These are phyloP conservation scores for Agrotis ipsilon DNA, from an alignment of 2,888 invertebrate genomes.

Conservation along the genomic window DNA sequence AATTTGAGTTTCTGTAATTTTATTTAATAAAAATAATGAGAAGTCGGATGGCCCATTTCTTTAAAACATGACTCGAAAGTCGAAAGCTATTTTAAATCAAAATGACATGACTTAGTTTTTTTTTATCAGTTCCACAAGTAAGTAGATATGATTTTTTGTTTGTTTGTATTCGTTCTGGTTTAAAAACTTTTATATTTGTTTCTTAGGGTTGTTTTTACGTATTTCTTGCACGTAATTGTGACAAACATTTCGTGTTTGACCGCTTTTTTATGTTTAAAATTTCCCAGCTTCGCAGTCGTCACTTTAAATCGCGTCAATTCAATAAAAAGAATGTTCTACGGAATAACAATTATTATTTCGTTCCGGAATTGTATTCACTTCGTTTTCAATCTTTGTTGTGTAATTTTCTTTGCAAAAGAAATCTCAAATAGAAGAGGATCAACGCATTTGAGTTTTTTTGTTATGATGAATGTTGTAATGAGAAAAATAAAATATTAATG, in stretches of 20 bases:
- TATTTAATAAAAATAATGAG: slow-evolving; percentile 62
- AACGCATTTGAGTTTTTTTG: slow-evolving; percentile 53
- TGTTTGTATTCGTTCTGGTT: slow-evolving; percentile 54
- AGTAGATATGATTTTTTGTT: slow-evolving; percentile 53
- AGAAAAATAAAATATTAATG: slow-evolving; percentile 52
- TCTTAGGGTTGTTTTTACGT: slow-evolving; percentile 53
- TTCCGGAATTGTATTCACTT: slow-evolving; percentile 57
- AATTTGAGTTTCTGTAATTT: slow-evolving; percentile 72
- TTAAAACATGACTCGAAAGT: slow-evolving; percentile 22
- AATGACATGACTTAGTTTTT: slow-evolving; percentile 46
- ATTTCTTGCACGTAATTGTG: slow-evolving; percentile 64
- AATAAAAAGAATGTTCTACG: slow-evolving; percentile 65
- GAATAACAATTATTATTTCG: slow-evolving; percentile 65
- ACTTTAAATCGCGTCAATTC: slow-evolving; percentile 65
- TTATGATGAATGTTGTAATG: slow-evolving; percentile 54
- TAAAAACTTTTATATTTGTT: slow-evolving; percentile 59
- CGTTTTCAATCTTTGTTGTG: slow-evolving; percentile 64
- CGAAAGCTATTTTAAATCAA: slow-evolving; percentile 44
- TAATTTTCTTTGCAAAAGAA: slow-evolving; percentile 55
- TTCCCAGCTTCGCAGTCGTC: slow-evolving; percentile 47
- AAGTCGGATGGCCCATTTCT: slow-evolving; percentile 50
- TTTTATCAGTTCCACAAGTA: slow-evolving; percentile 37
- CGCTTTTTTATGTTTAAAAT: slow-evolving; percentile 63
- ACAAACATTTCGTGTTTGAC: slow-evolving; percentile 62
- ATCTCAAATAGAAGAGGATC: slow-evolving; percentile 43